Percentiles rank a stretch among this genome's conserved stretches.
phyloP scores from a whole-genome alignment of 2,113 vertebrate species.

The Aythya baeri region DNA sequence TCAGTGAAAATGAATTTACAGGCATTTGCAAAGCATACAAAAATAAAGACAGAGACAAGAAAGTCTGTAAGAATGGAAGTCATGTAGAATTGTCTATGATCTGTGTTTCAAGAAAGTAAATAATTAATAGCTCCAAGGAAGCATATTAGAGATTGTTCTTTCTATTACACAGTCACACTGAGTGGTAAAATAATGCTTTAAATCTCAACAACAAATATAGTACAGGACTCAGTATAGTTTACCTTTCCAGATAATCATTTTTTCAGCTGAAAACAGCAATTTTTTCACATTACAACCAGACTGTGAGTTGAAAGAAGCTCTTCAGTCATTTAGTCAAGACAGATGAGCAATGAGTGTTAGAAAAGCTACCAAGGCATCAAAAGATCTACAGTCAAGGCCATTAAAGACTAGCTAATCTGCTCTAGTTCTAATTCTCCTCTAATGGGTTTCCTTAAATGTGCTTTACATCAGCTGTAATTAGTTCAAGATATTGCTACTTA shows the following conservation, averaged over 20 bases:
- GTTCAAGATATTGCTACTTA: slow-evolving; percentile 65
- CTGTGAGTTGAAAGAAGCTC: slow-evolving; percentile 33
- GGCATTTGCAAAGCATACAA: slow-evolving; percentile 39
- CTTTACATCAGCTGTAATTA: slow-evolving; percentile 62
- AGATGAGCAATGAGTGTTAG: slow-evolving; percentile 57
- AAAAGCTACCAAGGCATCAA: slow-evolving; percentile 63
- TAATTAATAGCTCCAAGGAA: slow-evolving; percentile 66
- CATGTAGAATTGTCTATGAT: slow-evolving; percentile 50
- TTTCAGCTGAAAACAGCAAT: slow-evolving; percentile 32
- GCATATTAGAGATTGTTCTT: slow-evolving; percentile 47
- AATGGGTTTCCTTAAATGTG: slow-evolving; percentile 72
- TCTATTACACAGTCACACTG: slow-evolving; percentile 23
- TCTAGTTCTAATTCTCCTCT: slow-evolving; percentile 67
- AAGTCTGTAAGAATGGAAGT: slow-evolving; percentile 46
- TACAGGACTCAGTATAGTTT: slow-evolving; percentile 20
- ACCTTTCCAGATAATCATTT: slow-evolving; percentile 37
- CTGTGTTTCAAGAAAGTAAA: slow-evolving; percentile 61
- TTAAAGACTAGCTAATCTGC: slow-evolving; percentile 67
- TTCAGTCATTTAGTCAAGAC: slow-evolving; percentile 58
- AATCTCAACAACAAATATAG: slow-evolving; percentile 40
- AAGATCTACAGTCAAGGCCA: slow-evolving; percentile 58
- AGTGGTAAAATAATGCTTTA: slow-evolving; percentile 43
- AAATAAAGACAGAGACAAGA: slow-evolving; percentile 47
- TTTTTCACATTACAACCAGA: slow-evolving; percentile 39
- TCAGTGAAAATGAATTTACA: slow-evolving; percentile 41